Percentiles rank a stretch among this genome's conserved stretches.
phyloP scores from a whole-genome alignment of 1,140 invertebrate species.

The Elysia chlorotica region DNA sequence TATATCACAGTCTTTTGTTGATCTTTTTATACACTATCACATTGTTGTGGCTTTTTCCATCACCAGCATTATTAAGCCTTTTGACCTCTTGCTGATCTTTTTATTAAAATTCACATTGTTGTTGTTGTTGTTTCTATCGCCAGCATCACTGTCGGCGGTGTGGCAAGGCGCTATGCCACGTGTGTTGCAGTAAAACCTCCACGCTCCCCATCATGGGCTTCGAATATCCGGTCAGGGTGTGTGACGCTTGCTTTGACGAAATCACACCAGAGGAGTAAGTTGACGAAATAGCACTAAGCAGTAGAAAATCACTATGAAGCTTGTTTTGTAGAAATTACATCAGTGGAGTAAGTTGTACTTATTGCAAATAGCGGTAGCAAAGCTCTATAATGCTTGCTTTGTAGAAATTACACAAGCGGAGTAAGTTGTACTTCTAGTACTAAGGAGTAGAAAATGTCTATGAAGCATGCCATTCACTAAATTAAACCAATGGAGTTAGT shows the following conservation, averaged over 20 bases:
- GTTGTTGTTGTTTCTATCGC: conserved; percentile 19
- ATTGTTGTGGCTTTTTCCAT: no score
- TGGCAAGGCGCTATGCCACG: conserved; percentile 86
- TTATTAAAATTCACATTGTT: no score
- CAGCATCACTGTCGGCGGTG: conserved; percentile 73
- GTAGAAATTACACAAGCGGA: neutral
- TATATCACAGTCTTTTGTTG: no score
- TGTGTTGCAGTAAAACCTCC: conserved; percentile 85
- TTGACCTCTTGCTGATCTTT: no score
- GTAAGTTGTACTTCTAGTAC: neutral
- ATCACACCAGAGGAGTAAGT: conserved; percentile 78
- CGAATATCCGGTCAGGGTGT: conserved; percentile 96
- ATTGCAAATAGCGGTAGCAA: neutral
- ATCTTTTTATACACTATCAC: no score
- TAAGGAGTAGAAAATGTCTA: conserved; percentile 72
- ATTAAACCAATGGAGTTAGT: conserved; percentile 78
- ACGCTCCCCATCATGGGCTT: conserved; percentile 95
- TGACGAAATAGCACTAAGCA: neutral
- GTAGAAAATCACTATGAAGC: neutral
- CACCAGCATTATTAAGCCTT: no score
- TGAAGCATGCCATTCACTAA: conserved; percentile 82
- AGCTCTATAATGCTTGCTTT: neutral
- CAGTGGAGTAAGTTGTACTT: neutral
- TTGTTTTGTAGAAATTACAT: neutral
- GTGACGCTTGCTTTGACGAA: conserved; percentile 84